Conservation (phyloP, 2,888 invertebrate species). For the Oscheius sp. region DNA sequence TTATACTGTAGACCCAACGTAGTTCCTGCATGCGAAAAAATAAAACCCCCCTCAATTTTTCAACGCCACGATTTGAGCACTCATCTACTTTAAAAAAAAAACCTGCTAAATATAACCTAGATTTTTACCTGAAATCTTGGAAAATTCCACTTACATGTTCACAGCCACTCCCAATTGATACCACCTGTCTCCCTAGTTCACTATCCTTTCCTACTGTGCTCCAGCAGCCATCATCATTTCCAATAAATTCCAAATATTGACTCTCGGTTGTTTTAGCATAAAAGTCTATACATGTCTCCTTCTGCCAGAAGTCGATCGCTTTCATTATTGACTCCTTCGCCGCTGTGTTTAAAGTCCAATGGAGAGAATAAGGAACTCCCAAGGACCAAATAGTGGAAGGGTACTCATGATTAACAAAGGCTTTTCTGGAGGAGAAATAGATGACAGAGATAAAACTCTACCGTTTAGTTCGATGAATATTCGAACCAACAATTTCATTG, state of each 20-base stretch:
- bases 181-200: constrained; percentile 45
- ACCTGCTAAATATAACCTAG: too few species aligned
- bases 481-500: constrained; percentile 32
- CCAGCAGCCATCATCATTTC: constrained; percentile 59
- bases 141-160: constrained; percentile 54
- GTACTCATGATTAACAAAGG: constrained; percentile 40
- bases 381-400: constrained; percentile 48
- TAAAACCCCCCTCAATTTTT: too few species aligned
- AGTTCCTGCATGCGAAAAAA: too few species aligned
- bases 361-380: constrained; percentile 46
- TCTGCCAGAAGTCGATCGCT: constrained; percentile 55
- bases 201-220: constrained; percentile 55
- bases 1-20: too few species aligned
- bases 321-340: constrained; percentile 36
- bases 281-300: constrained; percentile 54
- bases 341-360: constrained; percentile 28
- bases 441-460: background rate
- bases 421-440: constrained; percentile 9
- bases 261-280: constrained; percentile 33
- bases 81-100: too few species aligned
- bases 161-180: constrained; percentile 55
- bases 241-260: constrained; percentile 26
- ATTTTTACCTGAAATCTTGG: too few species aligned
- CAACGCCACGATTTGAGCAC: too few species aligned
- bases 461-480: constrained; percentile 17